Percentiles rank a stretch among this genome's conserved stretches.
These are phyloP conservation scores for Antechinus stuartii DNA, from an alignment of 2,113 vertebrate genomes.

Conservation along the genomic window DNA sequence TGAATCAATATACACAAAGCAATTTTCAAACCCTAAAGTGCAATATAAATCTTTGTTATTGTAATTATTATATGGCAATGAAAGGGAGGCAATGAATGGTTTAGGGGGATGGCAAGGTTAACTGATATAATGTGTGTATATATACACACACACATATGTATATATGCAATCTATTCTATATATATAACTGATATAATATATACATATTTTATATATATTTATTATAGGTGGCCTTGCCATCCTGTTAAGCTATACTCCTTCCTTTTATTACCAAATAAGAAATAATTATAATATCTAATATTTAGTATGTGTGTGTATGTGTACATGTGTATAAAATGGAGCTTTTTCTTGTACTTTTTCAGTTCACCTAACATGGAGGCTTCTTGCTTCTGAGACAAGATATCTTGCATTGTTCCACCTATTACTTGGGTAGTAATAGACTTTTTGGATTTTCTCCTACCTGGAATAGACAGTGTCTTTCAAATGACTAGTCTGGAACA, in stretches of 20 bases:
- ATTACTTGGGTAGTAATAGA: not conserved
- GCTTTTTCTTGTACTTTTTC: not conserved
- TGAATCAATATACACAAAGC: not conserved
- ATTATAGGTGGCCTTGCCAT: not conserved
- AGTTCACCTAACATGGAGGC: not conserved
- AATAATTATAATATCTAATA: not conserved
- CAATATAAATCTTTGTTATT: not conserved
- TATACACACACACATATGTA: too few relatives aligned
- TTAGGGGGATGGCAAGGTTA: not conserved
- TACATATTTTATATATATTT: not conserved
- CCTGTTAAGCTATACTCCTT: not conserved
- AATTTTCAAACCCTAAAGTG: not conserved
- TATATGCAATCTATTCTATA: too few relatives aligned
- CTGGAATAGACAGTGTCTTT: not conserved
- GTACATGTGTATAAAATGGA: not conserved
- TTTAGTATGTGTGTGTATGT: not conserved
- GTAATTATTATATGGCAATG: not conserved
- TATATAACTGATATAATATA: too few relatives aligned
- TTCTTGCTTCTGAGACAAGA: not conserved
- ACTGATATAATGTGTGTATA: not conserved
- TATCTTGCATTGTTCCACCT: not conserved
- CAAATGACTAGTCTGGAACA: not conserved
- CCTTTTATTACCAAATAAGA: not conserved
- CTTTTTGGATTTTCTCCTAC: not conserved
- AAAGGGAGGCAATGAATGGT: not conserved